Base-by-base conservation (phyloP, 2,797 vertebrate genomes). In the Hemibagrus guttatus region DNA sequence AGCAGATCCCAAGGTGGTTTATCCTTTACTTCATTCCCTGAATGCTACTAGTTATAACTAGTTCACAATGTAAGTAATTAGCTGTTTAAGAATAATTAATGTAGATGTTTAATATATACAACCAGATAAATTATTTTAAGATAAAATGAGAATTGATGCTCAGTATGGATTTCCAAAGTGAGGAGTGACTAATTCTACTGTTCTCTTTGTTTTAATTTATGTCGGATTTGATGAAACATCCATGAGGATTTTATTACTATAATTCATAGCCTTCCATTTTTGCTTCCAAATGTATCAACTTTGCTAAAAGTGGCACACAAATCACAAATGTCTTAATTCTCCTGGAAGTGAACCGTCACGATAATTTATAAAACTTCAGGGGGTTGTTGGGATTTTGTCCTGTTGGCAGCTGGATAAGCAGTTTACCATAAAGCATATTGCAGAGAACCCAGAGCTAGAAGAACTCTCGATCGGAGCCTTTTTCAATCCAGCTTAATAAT, bases 361-460 rank as follows among this genome's bases (percentile, higher is more conserved):
- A 12, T 69, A 84, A 87, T 79, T 84, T 83, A 87, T 71, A 31
- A 59, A 84, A 71, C 82, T 61, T 78, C 74, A 16, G 81, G 74
- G 81, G 72, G 61, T 76, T 78, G 81, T 87, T 83, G 86, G 61
- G 64, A 61, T 88, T 85, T 46, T 69, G 79, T 88, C 66, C 84
- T 81, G 82, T 88, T 83, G 81, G 66, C 94, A 93, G 92, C 94
- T 95, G 93, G 89, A 72, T 89, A 86, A 90, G 91, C 85, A 90
- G 92, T 86, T 92, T 93, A 93, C 92, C 88, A 89, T 88, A 88
- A 87, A 89, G 88, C 87, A 83, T 87, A 90, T 83, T 89, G 64
- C 75, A 87, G 85, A 84, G 35, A 71, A 13, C 91, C 85, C 88
- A 90, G 90, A 92, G 92, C 88, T 91, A 91, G 88, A 76, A 54